These are phyloP conservation scores for Scolanthus callimorphus DNA, from an alignment of 92 coral and sea anemone species.

Conservation along the genomic window DNA sequence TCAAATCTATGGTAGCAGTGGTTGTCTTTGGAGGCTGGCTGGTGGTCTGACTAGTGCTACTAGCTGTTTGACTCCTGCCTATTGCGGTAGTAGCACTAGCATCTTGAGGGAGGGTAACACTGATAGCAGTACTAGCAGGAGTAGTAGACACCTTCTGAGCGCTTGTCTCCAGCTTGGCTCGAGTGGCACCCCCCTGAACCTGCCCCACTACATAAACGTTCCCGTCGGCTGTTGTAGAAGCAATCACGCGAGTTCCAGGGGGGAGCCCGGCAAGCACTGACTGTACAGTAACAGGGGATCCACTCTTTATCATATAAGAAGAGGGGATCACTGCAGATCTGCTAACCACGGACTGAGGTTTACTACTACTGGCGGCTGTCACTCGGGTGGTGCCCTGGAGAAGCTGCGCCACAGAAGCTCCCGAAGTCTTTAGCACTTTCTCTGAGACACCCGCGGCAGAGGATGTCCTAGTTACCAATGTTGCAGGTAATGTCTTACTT, in stretches of 20 bases:
- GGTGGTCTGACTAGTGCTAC: too few relatives aligned
- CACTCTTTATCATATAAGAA: slow-evolving; percentile 30
- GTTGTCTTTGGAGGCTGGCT: too few relatives aligned
- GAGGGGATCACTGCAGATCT: slow-evolving; percentile 11
- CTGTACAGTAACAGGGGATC: slow-evolving; percentile 27
- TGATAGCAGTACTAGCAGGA: background rate
- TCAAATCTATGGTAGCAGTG: too few relatives aligned
- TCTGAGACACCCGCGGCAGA: background rate
- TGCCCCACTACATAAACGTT: slow-evolving; percentile 37
- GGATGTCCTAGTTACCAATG: background rate
- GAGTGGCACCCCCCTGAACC: slow-evolving; percentile 5
- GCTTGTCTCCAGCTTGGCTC: slow-evolving; percentile 3
- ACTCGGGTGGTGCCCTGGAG: slow-evolving; percentile 11
- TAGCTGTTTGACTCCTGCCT: too few relatives aligned
- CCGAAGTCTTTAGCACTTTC: background rate
- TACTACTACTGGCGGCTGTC: slow-evolving; percentile 12
- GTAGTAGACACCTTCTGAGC: background rate
- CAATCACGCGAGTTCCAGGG: slow-evolving; percentile 28
- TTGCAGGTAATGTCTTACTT: background rate
- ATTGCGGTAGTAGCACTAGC: too few relatives aligned
- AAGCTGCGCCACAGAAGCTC: background rate
- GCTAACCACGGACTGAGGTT: slow-evolving; percentile 3
- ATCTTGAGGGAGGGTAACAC: too few relatives aligned
- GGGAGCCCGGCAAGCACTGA: slow-evolving; percentile 35
- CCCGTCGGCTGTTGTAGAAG: slow-evolving; percentile 31